Conservation (phyloP, 1,140 invertebrate species). For the Orchesella cincta region DNA sequence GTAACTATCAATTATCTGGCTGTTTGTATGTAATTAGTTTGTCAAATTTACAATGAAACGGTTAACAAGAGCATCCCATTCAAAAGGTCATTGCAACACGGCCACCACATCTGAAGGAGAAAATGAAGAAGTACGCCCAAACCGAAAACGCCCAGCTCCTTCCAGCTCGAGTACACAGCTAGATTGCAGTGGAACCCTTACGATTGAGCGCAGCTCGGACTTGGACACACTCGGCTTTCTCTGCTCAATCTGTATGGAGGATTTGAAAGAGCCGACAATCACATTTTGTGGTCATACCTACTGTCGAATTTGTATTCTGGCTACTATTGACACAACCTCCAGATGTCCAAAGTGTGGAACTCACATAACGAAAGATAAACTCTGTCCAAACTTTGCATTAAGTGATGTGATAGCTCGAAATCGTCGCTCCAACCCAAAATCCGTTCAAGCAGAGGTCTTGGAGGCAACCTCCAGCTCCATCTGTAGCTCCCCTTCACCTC, state of each 20-base stretch:
- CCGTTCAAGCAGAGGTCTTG: constrained; percentile 61
- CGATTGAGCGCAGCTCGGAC: background rate
- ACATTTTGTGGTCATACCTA: constrained; percentile 94
- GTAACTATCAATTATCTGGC: too few relatives aligned
- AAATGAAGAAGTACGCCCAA: too few relatives aligned
- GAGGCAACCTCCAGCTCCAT: constrained; percentile 61
- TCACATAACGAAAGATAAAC: constrained; percentile 67
- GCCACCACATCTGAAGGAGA: too few relatives aligned
- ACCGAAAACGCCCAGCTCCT: background rate
- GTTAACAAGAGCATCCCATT: too few relatives aligned
- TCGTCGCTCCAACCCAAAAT: constrained; percentile 76
- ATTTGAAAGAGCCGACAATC: constrained; percentile 87
- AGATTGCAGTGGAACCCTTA: background rate
- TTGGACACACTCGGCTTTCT: constrained; percentile 66
- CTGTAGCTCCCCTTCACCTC: constrained; percentile 62
- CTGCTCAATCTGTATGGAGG: constrained; percentile 87
- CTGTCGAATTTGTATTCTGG: constrained; percentile 81
- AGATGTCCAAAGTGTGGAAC: constrained; percentile 86
- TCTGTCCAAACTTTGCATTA: constrained; percentile 80
- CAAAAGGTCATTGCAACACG: too few relatives aligned
- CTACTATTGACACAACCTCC: constrained; percentile 73
- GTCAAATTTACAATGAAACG: too few relatives aligned
- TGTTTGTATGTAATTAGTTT: too few relatives aligned
- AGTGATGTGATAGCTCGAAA: background rate
- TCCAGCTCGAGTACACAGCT: background rate